A percentile compares a stretch with the other conserved stretches of the same genome.
Evolutionary conservation across 2,113 vertebrate genomes (phyloP).

Genomic region (Pristiophorus japonicus): DNA sequence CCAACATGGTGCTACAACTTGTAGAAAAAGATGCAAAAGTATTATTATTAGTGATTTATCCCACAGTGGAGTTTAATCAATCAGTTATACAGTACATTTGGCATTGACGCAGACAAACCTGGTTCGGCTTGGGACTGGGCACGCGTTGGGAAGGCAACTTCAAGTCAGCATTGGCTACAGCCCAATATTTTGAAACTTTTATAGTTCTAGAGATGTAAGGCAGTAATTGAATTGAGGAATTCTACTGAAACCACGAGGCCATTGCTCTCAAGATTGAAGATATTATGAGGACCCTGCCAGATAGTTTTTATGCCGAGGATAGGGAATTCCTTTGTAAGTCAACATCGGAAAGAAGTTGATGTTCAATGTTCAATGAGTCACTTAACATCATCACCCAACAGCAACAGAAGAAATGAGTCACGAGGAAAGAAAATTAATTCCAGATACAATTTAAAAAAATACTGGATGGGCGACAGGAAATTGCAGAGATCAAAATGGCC

Average conservation of each 20-base stretch:
- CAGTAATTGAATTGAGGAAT: not conserved
- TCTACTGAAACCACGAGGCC: not conserved
- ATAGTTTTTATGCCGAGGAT: too few species aligned
- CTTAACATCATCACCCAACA: not conserved
- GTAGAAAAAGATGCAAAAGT: too few species aligned
- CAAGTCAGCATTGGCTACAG: not conserved
- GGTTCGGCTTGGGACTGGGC: too few species aligned
- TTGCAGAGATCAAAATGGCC: not conserved
- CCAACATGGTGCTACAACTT: too few species aligned
- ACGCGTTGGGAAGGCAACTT: too few species aligned
- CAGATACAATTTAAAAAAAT: not conserved
- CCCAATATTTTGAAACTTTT: not conserved
- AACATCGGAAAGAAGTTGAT: not conserved
- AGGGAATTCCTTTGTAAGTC: not conserved
- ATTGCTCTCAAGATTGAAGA: too few species aligned
- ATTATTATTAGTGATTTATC: too few species aligned
- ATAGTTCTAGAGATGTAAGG: not conserved
- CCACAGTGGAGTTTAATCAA: too few species aligned
- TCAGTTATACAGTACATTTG: too few species aligned
- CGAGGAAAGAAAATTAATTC: not conserved
- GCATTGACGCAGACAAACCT: too few species aligned
- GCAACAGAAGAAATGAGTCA: not conserved
- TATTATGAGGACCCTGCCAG: not conserved
- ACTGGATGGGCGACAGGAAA: not conserved
- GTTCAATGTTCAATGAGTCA: not conserved